Evolutionary conservation across 2,888 invertebrate species (phyloP), one percentile per base, ranked within the genome.

Genomic region (Nesidiocoris tenuis): DNA sequence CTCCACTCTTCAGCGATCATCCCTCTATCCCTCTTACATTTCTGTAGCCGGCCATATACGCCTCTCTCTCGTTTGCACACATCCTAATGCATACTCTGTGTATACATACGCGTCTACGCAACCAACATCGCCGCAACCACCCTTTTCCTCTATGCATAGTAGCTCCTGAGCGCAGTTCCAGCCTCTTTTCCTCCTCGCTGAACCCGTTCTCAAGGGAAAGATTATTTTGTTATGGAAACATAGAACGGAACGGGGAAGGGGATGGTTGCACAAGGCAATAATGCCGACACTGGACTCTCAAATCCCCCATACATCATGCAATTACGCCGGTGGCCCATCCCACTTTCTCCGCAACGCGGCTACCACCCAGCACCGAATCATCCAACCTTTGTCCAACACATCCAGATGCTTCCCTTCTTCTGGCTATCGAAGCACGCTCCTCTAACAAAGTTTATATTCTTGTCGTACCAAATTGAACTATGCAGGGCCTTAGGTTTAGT

Each of bases 191-290:
- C 21, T 12, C 67, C 55, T 18, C 65, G 65, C 55, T 12, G 12
- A 2, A 18, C 19, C 55, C 17, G 54, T 22, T 54, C 16, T 22
- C 67, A 22, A n/a, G 56, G 56, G 55, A 56, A 67, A 67, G 55
- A 67, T 56, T 67, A 67, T 67, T 56, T 67, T 67, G 67, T 55
- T 56, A 67, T 67, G 67, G 67, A 67, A 67, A 67, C 67, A 67
- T 67, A 67, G 67, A 55, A 67, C 12, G 3, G 67, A 55, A 67
- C 12, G 3, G 39, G 39, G 39, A 3, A 39, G 39, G 39, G 39
- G 3, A 3, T 39, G 67, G 67, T 22, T 56, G 67, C 56, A 56
- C 67, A 22, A 54, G 54, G 67, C 67, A 67, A 67, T 67, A 67
- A 67, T 67, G 67, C 67, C 55, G 67, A 67, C 67, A 67, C 67